phyloP scores from a whole-genome alignment of 2,888 invertebrate genomes.

The Colostygia pectinataria region DNA sequence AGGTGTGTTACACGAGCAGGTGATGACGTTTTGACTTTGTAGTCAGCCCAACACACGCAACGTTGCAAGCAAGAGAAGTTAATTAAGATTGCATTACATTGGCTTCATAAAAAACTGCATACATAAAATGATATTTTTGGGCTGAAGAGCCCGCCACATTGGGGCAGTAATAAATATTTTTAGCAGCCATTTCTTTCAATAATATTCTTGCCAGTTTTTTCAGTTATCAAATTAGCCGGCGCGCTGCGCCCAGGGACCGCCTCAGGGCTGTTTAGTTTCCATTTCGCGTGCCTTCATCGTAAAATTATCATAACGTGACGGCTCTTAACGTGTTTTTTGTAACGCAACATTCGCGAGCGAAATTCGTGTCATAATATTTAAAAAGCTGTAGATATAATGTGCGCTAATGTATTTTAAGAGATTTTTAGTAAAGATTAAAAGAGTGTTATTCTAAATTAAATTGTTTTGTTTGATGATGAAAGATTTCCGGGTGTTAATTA shows the following conservation, averaged over 20 bases:
- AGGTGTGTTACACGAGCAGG: neutral
- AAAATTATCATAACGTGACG: conserved; percentile 17
- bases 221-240: conserved; percentile 13
- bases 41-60: too few relatives aligned
- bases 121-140: too few relatives aligned
- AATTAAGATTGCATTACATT: too few relatives aligned
- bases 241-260: conserved; percentile 1
- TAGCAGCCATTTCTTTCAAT: neutral
- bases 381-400: neutral
- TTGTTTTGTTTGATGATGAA: too few relatives aligned
- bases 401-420: neutral
- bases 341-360: neutral
- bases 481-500: too few relatives aligned
- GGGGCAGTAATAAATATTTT: neutral
- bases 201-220: conserved; percentile 7
- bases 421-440: too few relatives aligned
- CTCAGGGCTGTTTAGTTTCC: conserved; percentile 13
- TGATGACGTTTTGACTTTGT: neutral
- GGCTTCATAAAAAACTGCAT: too few relatives aligned
- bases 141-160: too few relatives aligned
- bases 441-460: too few relatives aligned
- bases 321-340: conserved; percentile 2
- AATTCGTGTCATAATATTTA: neutral
- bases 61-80: too few relatives aligned
- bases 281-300: conserved; percentile 3